Evolutionary conservation across 1,140 invertebrate genomes (phyloP), one percentile per base, ranked within the genome.

Genomic region (Drosophila bipectinata): DNA sequence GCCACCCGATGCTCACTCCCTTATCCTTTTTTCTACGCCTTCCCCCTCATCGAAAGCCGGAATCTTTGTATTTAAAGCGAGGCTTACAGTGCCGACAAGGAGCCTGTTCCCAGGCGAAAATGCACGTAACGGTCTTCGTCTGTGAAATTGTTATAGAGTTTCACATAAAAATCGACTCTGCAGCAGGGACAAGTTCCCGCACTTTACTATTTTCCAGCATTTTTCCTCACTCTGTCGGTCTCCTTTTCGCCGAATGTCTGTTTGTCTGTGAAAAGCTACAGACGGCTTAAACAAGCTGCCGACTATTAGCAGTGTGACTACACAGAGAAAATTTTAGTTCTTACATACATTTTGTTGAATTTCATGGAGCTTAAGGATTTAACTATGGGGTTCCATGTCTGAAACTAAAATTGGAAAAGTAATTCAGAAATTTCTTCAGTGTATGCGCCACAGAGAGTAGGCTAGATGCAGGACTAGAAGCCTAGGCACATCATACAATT

Each of bases 141-240:
- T 64, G 73, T 60, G 76, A 72, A 77, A 66, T 79, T 72, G 53
- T 78, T 84, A 84, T 80, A 81, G 72, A 85, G 77, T 77, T 80
- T 63, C 77, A 68, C 49, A 80, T 77, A 85, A 80, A 84, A 84
- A 85, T 85, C 67, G 82, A 73, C 62, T 73, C 56, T 73, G 61
- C 76, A 61, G 75, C 68, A 58, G 61, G 72, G 72, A 76, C 73
- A 77, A 57, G 41, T 69, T 51, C 39, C 28, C 37, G 69, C 69
- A 52, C 69, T 56, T 44, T 73, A 32, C 52, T 30, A 41, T 47
- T 37, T 39, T 58, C 28, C 44, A 12, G 21, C 49, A 30, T 34
- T 45, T 9, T 14, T 26, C 4, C 37, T 52, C 6, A 32, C 28
- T 53, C 41, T 51, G 52, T 34, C 32, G 45, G 58, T 62, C 45